Conservation (phyloP, 2,113 vertebrate genomes). For the Tragelaphus imberbis region DNA sequence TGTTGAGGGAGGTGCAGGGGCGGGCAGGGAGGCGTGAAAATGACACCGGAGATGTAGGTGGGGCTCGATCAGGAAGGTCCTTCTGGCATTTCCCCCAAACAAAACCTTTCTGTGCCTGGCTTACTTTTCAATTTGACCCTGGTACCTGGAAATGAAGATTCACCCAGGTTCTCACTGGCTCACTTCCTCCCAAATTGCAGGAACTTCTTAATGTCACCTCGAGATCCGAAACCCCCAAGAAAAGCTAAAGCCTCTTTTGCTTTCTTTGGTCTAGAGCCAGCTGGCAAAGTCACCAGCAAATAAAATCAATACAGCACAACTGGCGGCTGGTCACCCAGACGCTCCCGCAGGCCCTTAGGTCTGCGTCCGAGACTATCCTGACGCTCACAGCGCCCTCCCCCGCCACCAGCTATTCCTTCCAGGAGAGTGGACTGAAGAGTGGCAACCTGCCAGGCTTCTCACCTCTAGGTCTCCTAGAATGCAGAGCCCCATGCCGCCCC, state of each 20-base stretch:
- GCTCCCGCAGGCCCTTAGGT: neutral
- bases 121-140: neutral
- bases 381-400: rapidly evolving
- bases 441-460: neutral
- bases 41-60: neutral
- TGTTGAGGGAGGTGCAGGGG: neutral
- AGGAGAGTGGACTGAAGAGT: neutral
- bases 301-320: neutral
- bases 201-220: neutral
- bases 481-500: neutral
- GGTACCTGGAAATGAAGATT: neutral
- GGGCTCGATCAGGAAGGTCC: neutral
- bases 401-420: neutral
- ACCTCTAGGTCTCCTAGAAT: conserved; percentile 24
- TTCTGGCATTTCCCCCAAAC: neutral
- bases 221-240: conserved; percentile 24
- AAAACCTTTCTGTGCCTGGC: neutral
- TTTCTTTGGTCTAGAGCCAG: conserved; percentile 32
- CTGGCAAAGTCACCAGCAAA: neutral
- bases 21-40: neutral
- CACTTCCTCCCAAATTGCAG: neutral
- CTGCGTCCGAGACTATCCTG: neutral
- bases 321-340: neutral
- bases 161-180: neutral
- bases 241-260: neutral